A percentile compares a stretch with the other conserved stretches of the same genome.
phyloP scores from a whole-genome alignment of 2,888 invertebrate genomes.

The Orthosia cruda region DNA sequence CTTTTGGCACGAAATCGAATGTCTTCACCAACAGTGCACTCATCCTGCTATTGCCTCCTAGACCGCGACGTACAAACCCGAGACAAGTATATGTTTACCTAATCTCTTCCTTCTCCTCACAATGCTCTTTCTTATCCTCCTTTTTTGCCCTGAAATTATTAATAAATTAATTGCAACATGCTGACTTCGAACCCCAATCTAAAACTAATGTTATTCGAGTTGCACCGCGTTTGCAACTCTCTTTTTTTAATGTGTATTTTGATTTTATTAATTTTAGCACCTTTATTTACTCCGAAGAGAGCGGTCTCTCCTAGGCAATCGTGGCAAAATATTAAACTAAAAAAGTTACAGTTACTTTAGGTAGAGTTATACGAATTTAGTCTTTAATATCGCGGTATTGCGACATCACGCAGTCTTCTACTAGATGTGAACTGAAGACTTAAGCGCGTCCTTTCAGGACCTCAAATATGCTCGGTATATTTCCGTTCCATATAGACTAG shows the following conservation, averaged over 20 bases:
- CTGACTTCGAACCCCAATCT: constrained; percentile 62
- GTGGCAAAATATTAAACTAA: constrained; percentile 2
- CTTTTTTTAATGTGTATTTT: constrained; percentile 4
- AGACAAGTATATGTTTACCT: constrained; percentile 70
- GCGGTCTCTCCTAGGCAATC: constrained; percentile 17
- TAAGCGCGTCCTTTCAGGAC: background rate
- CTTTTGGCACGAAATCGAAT: constrained; percentile 11
- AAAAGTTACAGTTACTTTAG: background rate
- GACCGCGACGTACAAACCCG: constrained; percentile 21
- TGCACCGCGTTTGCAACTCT: constrained; percentile 14
- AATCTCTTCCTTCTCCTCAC: constrained; percentile 81
- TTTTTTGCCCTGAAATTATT: constrained; percentile 86
- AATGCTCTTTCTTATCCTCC: constrained; percentile 79
- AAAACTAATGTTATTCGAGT: constrained; percentile 34
- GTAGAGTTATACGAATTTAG: constrained; percentile 7
- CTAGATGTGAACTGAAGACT: background rate
- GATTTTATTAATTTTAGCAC: constrained; percentile 31
- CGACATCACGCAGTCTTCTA: background rate
- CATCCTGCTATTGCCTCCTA: constrained; percentile 20
- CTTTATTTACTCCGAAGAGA: background rate
- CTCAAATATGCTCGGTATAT: too few relatives aligned
- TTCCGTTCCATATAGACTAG: too few relatives aligned
- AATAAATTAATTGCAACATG: constrained; percentile 82
- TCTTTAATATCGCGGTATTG: background rate
- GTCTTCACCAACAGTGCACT: constrained; percentile 7